Base-by-base conservation (phyloP, 2,113 vertebrate genomes). In the Sisor rabdophorus region DNA sequence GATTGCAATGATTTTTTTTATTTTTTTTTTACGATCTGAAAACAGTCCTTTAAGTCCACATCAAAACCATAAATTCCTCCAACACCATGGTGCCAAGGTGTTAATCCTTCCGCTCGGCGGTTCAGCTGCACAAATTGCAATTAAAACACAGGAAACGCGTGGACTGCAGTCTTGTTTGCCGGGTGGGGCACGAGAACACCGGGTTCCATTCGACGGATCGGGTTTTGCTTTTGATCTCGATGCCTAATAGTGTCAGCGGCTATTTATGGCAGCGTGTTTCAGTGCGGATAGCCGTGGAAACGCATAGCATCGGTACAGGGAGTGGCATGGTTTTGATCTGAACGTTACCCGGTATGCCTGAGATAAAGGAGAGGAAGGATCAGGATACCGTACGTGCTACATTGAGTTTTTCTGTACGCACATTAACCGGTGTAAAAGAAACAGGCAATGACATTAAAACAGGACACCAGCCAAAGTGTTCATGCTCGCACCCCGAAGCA, bases 351-450 rank as follows among this genome's bases (percentile, higher is more conserved):
- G 20, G 44, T 72, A 52, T 71, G 81, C 28, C 58, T 40, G 65
- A 69, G 2, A 19, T 52, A 54, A 63, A 65, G 52, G 26, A 44
- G 19, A 71, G 70, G 59, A 50, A 53, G 48, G 81, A 85, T 81
- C 80, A 84, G 69, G 59, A 79, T 83, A 80, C 78, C 85, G 86
- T 73, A 80, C 76, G 87, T 82, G 78, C 84, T 86, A 92, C 85
- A 86, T 90, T 91, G 91, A 91, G 90, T 80, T 32, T 58, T 47
- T 87, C 85, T 87, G 83, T 84, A 85, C 90, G 82, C 40, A 55
- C 85, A 82, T 90, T 84, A 77, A 82, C 88, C 85, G 86, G 83
- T 79, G 40, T 68, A 80, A 84, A 85, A 85, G 82, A 50, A 85
- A 81, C 85, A 73, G 73, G 22, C 64, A n/a, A 61, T 58, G 48